Conservation (phyloP, 2,888 invertebrate species). For the Amiota minor region DNA sequence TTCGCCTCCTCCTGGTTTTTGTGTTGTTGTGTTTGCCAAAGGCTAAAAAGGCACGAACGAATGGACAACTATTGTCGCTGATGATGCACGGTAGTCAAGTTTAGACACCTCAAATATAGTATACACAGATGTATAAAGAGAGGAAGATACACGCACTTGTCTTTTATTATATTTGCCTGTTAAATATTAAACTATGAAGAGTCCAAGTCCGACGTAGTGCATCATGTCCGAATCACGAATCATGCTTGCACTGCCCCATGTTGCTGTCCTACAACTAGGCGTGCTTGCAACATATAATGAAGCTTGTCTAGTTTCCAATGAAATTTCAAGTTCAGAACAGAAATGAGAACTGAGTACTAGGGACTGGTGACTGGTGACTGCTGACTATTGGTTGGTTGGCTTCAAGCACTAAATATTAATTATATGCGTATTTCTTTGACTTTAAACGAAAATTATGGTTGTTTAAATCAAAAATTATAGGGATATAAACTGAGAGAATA, state of each 20-base stretch:
- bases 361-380: no score
- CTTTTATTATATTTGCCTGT: not conserved
- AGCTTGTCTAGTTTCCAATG: no score
- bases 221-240: not conserved
- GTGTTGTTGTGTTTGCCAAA: not conserved
- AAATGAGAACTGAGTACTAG: no score
- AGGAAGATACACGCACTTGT: slow-evolving; percentile 54
- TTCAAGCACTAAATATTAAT: slow-evolving; percentile 15
- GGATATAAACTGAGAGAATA: no score
- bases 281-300: not conserved
- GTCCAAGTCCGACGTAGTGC: not conserved
- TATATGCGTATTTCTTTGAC: slow-evolving; percentile 23
- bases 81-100: slow-evolving; percentile 60
- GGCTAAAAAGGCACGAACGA: no score
- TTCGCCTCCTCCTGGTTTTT: slow-evolving; percentile 5
- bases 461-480: slow-evolving; percentile 19
- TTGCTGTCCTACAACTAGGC: not conserved
- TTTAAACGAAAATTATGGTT: slow-evolving; percentile 26
- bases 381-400: not conserved
- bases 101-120: slow-evolving; percentile 64
- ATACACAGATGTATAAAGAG: slow-evolving; percentile 51
- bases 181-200: not conserved
- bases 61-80: not conserved
- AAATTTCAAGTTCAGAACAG: no score
- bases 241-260: not conserved